phyloP scores from a whole-genome alignment of 2,888 invertebrate genomes.

The Pogonocherus hispidulus region DNA sequence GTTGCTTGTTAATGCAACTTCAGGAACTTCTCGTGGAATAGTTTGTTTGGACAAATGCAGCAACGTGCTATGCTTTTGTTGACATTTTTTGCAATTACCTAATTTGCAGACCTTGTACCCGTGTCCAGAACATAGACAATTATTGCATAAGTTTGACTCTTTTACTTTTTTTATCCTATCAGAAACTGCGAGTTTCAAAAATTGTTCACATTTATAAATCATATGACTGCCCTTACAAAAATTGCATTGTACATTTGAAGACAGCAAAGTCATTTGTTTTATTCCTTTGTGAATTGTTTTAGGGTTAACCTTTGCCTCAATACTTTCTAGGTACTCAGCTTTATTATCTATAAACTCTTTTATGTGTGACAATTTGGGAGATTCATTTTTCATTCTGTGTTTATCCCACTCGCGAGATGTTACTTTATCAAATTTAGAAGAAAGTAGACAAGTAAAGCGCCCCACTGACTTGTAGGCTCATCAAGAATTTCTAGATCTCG shows the following conservation, averaged over 20 bases:
- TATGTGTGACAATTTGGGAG: constrained; percentile 2
- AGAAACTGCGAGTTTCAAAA: neutral
- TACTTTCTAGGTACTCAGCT: neutral
- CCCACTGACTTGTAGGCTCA: neutral
- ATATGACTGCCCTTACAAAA: neutral
- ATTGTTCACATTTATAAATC: neutral
- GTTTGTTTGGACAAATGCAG: neutral
- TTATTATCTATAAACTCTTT: neutral
- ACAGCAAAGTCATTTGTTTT: too few relatives aligned
- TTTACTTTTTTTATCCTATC: neutral
- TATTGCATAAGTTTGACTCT: neutral
- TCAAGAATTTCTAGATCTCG: neutral
- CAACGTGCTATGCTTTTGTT: neutral
- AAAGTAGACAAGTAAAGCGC: neutral
- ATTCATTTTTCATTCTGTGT: neutral
- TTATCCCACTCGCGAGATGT: neutral
- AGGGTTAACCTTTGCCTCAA: too few relatives aligned
- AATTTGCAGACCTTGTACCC: neutral
- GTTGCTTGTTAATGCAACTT: neutral
- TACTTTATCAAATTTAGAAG: neutral
- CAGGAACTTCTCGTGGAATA: neutral
- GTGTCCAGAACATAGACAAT: neutral
- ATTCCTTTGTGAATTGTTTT: too few relatives aligned
- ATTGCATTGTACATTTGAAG: neutral
- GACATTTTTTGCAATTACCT: constrained; percentile 1